Percentiles rank a stretch among this genome's conserved stretches.
These are phyloP conservation scores for Trichonephila clavata DNA, from an alignment of 1,140 invertebrate species.

Conservation along the genomic window DNA sequence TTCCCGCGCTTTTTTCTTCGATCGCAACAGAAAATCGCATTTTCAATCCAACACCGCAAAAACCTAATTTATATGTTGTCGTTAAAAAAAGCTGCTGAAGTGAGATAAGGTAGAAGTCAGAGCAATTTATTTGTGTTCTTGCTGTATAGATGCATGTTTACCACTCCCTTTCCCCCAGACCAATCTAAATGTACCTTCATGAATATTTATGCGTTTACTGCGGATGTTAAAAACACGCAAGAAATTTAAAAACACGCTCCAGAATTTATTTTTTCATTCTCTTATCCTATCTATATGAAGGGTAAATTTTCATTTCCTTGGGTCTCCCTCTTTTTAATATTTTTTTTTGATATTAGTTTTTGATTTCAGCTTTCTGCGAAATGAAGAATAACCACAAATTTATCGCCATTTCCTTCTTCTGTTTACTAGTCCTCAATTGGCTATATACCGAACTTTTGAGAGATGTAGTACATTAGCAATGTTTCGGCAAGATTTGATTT, in stretches of 20 bases:
- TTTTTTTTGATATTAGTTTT: background rate
- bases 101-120: slow-evolving; percentile 13
- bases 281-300: background rate
- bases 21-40: slow-evolving; percentile 1
- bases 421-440: no score
- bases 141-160: slow-evolving; percentile 14
- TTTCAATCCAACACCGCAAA: slow-evolving; percentile 2
- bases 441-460: no score
- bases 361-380: background rate
- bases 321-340: background rate
- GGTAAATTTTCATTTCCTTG: background rate
- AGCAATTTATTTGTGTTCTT: slow-evolving; percentile 28
- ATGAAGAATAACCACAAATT: background rate
- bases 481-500: no score
- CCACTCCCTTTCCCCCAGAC: background rate
- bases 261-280: background rate
- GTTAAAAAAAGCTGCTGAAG: slow-evolving; percentile 42
- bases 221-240: slow-evolving; percentile 34
- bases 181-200: slow-evolving; percentile 22
- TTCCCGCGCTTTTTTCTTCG: background rate
- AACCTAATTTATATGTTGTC: slow-evolving; percentile 47
- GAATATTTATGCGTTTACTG: slow-evolving; percentile 50
- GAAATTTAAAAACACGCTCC: slow-evolving; percentile 22
- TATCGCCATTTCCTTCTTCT: background rate
- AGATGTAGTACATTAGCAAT: no score